phyloP scores from a whole-genome alignment of 2,888 invertebrate genomes.

The Thera britannica region DNA sequence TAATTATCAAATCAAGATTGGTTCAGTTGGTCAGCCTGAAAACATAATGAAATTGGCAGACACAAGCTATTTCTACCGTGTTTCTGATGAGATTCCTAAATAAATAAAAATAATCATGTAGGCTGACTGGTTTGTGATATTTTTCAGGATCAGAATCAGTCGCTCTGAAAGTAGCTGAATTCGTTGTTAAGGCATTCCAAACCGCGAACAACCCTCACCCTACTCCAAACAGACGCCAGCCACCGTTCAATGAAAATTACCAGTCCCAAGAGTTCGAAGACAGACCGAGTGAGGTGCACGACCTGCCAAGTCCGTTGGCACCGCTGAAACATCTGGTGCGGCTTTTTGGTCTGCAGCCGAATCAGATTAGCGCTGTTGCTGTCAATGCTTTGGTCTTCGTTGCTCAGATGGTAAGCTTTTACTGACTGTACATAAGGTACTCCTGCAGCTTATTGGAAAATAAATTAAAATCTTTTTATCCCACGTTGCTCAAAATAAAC shows the following conservation, averaged over 20 bases:
- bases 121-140: too few relatives aligned
- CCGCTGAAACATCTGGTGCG: constrained; percentile 83
- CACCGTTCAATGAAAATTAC: constrained; percentile 46
- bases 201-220: constrained; percentile 52
- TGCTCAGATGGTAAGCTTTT: constrained; percentile 89
- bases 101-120: too few relatives aligned
- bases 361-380: constrained; percentile 91
- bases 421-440: too few relatives aligned
- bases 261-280: constrained; percentile 44
- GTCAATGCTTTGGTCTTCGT: constrained; percentile 93
- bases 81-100: too few relatives aligned
- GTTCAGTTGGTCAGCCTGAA: too few relatives aligned
- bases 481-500: neutral
- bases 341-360: constrained; percentile 90
- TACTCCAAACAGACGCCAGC: constrained; percentile 45
- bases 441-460: too few relatives aligned
- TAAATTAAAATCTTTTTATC: too few relatives aligned
- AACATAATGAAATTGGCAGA: too few relatives aligned
- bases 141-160: constrained; percentile 77
- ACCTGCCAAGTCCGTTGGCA: constrained; percentile 82
- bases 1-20: too few relatives aligned
- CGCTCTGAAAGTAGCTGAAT: constrained; percentile 76
- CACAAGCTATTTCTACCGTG: too few relatives aligned
- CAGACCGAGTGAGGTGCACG: constrained; percentile 62
- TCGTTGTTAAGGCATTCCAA: constrained; percentile 76